Percentiles rank a stretch among this genome's conserved stretches.
phyloP scores from a whole-genome alignment of 2,888 invertebrate genomes.

The Gerosis bhagava region DNA sequence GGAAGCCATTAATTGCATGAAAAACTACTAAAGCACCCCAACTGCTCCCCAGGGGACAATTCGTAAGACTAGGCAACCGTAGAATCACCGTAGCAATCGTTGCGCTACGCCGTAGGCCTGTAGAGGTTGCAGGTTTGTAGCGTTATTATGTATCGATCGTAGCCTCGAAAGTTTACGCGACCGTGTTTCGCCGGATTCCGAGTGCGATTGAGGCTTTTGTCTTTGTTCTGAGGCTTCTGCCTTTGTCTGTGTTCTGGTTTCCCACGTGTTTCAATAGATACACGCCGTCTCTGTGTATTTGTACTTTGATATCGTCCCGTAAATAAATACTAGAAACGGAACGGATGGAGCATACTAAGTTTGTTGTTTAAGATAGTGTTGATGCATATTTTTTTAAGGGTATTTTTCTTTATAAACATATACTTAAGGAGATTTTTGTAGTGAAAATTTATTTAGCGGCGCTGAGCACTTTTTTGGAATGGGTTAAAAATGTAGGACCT shows the following conservation, averaged over 20 bases:
- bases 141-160: constrained; percentile 42
- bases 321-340: constrained; percentile 11
- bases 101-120: constrained; percentile 33
- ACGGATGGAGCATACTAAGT: not conserved
- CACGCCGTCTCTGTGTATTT: not conserved
- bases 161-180: constrained; percentile 22
- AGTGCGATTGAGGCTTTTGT: constrained; percentile 19
- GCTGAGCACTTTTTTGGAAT: too few species aligned
- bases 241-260: constrained; percentile 8
- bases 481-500: too few species aligned
- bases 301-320: constrained; percentile 6
- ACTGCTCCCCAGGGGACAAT: constrained; percentile 9
- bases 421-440: too few species aligned
- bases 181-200: constrained; percentile 8
- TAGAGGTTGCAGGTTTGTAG: constrained; percentile 25
- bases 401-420: too few species aligned
- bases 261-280: constrained; percentile 13
- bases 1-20: constrained; percentile 18
- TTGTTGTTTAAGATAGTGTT: constrained; percentile 11
- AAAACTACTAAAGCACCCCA: constrained; percentile 13
- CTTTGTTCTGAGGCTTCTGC: constrained; percentile 5
- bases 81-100: constrained; percentile 34
- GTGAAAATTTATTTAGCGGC: too few species aligned
- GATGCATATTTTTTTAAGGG: too few species aligned
- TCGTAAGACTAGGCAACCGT: constrained; percentile 13